Base-by-base conservation (phyloP, 2,797 vertebrate species). In the Crenuchus spilurus region DNA sequence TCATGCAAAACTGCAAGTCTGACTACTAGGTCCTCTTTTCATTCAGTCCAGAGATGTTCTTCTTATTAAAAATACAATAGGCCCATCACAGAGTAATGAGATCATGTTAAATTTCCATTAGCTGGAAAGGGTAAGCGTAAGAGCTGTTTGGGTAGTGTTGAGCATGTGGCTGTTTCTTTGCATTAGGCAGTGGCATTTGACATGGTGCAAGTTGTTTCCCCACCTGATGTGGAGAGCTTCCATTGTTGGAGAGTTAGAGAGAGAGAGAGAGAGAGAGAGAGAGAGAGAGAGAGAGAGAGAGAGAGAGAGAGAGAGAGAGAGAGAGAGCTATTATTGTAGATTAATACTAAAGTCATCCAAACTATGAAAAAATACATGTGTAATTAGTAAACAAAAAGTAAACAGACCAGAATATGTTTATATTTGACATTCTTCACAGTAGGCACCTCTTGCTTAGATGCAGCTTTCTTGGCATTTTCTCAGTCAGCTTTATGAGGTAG, bases 51-150 rank as follows among this genome's bases (percentile, higher is more conserved):
- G 22, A 68, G 9, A 78, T 73, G 46, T 55, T 28, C 63, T 55
- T 66, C 70, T 73, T 35, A 57, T 63, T 73, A 63, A 78, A 69
- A 39, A 42, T 55, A 69, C 57, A 78, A 48, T 55, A 69, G 57
- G 57, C 57, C 33, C 18, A 18, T 73, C n/a, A 63, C 20, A 69
- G 13, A 69, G 48, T 52, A 73, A 55, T 63, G n/a, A 63, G 52
- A 26, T 39, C 70, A 61, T 35, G 54, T 31, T 61, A 31, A 22
- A 73, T 62, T 73, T 63, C 58, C 28, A 61, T 76, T 63, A 60
- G 44, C 54, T 16, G 11, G 28, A 54, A 77, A 72, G 18, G 49
- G 31, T 39, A 55, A 54, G 61, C 26, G 44, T 41, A 44, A 44
- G 75, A 63, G 57, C 41, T 49, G 70, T 73, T 60, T 72, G 42